Evolutionary conservation across 2,113 vertebrate genomes (phyloP), one percentile per base, ranked within the genome.

Genomic region (Colaptes auratus): DNA sequence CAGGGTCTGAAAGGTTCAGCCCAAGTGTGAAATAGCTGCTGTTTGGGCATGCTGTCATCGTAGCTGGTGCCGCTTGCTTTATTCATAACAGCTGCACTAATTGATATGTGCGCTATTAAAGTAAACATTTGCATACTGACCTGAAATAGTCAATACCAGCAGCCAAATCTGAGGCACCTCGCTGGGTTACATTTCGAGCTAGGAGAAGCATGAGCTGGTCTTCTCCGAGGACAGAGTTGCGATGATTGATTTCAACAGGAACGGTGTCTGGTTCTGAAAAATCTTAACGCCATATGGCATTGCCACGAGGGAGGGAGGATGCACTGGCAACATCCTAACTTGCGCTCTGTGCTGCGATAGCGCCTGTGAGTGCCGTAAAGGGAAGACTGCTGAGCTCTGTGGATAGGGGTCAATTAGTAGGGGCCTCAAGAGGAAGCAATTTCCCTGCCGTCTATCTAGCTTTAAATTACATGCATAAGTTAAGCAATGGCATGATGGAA

Each of bases 341-440:
- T 17, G 92, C 82, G 44, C 91, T 95, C 58, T 16, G 84, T 93
- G 92, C 89, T 87, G 92, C 2, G 33, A 80, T 48, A 56, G 91
- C 9, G 5, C 7, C 3, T 35, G 70, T 5, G 64, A 97, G 92
- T 27, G 24, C 91, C 89, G 96, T 91, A 96, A 90, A 95, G 94
- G 96, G 96, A 94, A 93, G 95, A 55, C 95, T 88, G 96, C 90
- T 93, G 97, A 98, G 97, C 95, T 97, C 92, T 95, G 95, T 82
- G 96, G 94, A 91, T 97, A 95, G 97, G 92, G 95, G 96, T 96
- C 90, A 95, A 93, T 98, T 97, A 97, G 95, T n/a, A 88, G 76
- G 61, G 42, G 72, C 71, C 97, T 97, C 96, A 11, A 52, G 91
- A 96, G 95, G 96, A 96, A 96, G 90, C 69, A 75, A 88, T 86